These are phyloP conservation scores for Ectobius pallidus DNA, from an alignment of 2,888 invertebrate genomes.

Conservation along the genomic window DNA sequence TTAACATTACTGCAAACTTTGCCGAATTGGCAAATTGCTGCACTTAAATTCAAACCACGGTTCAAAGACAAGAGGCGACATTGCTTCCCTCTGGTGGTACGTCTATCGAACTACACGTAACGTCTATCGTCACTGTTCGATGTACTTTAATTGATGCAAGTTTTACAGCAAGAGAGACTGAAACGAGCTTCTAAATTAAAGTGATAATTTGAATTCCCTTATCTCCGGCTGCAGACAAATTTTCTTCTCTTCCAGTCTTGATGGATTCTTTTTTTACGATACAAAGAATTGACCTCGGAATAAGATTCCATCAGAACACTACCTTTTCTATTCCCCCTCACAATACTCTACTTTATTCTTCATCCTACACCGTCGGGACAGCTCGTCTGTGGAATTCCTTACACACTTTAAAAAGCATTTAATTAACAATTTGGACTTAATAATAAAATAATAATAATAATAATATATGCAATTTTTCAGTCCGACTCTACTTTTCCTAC, in stretches of 20 bases:
- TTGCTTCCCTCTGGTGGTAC: neutral
- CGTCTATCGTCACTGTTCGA: neutral
- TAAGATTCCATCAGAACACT: too few species aligned
- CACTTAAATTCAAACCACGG: neutral
- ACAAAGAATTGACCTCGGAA: too few species aligned
- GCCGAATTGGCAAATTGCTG: conserved; percentile 1
- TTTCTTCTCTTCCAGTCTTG: neutral
- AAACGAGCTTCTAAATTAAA: neutral
- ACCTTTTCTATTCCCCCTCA: too few species aligned
- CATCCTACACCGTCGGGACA: too few species aligned
- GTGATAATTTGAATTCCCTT: conserved; percentile 1
- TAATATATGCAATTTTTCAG: too few species aligned
- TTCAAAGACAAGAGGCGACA: neutral
- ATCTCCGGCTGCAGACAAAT: neutral
- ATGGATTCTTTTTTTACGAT: neutral
- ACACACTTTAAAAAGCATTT: too few species aligned
- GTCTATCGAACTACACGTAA: neutral
- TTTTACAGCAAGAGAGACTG: neutral
- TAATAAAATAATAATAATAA: too few species aligned
- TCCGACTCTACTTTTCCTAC: too few species aligned
- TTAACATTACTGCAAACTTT: neutral
- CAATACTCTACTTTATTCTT: too few species aligned
- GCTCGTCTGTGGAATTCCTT: too few species aligned
- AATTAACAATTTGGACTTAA: too few species aligned
- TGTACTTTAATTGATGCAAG: neutral